Base-by-base conservation (phyloP, 2,797 vertebrate genomes). In the Dipus sagitta region DNA sequence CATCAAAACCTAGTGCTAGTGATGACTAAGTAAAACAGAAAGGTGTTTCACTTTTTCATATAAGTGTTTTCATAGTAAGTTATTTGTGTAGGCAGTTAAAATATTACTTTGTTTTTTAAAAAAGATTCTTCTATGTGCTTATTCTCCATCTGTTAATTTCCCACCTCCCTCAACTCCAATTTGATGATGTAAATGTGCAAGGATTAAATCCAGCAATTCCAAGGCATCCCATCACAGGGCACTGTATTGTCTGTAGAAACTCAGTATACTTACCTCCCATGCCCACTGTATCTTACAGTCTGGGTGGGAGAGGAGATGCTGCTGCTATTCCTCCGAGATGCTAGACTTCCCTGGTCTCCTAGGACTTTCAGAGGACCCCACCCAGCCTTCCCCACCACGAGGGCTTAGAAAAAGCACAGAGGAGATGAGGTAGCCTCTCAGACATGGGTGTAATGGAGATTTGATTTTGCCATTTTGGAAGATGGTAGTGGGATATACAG, bases 21-120 rank as follows among this genome's bases (percentile, higher is more conserved):
- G 70, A 92, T 88, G 76, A 81, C 26, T 86, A 80, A 90, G 62
- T 96, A 52, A 93, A 88, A 88, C 60, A 92, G 83, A 94, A 77
- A 58, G 42, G 6, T 83, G 17, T 85, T 75, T 82, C 93, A 62
- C 65, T 96, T 96, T 76, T 96, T 92, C 87, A 90, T 81, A 75
- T 75, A 84, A 94, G 28, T 87, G 87, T 94, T 97, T 96, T 95
- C 94, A 94, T 76, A 93, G 72, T 93, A 79, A 92, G n/a, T 34
- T 67, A 76, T 90, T 96, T 94, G 82, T 71, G 32, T 84, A 81
- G 47, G 70, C 70, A 92, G 68, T 87, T 54, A 93, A 96, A 95
- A 75, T 84, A 92, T 15, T 88, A 95, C 80, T 92, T 96, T 86
- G 65, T 93, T 96, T 24, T n/a, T 80, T 78, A 95, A 88, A 92